phyloP scores from a whole-genome alignment of 2,797 vertebrate genomes.

The Pipistrellus kuhlii region DNA sequence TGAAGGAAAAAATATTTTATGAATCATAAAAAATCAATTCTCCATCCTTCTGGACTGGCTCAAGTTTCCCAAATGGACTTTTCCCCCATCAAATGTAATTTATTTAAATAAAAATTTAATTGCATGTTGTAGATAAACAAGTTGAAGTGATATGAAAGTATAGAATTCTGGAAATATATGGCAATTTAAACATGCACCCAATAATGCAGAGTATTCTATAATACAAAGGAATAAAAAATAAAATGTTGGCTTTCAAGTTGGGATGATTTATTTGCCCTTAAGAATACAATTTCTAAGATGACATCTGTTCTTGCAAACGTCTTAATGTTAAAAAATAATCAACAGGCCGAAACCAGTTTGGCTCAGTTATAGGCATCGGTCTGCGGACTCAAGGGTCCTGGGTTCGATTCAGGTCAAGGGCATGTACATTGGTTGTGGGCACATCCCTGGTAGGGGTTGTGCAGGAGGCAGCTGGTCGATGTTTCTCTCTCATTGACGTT shows the following conservation, averaged over 20 bases:
- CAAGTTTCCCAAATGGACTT: background rate
- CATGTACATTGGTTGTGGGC: no score
- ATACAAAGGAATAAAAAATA: slow-evolving; percentile 45
- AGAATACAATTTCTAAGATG: slow-evolving; percentile 79
- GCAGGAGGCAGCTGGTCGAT: no score
- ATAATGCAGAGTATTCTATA: slow-evolving; percentile 41
- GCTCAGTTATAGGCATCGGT: no score
- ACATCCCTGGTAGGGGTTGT: no score
- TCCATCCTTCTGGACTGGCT: background rate
- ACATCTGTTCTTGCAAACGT: slow-evolving; percentile 56
- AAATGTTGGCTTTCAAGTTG: slow-evolving; percentile 60
- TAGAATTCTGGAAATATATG: slow-evolving; percentile 11
- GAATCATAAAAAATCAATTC: slow-evolving; percentile 67
- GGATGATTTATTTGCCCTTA: slow-evolving; percentile 75
- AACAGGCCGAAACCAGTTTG: background rate
- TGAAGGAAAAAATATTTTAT: slow-evolving; percentile 59
- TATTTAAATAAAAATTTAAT: slow-evolving; percentile 72
- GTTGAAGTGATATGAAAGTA: slow-evolving; percentile 66
- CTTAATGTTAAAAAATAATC: slow-evolving; percentile 71
- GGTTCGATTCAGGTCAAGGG: no score
- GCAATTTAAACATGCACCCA: slow-evolving; percentile 7
- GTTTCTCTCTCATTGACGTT: no score
- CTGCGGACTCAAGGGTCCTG: no score
- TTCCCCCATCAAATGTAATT: slow-evolving; percentile 11
- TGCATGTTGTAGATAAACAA: slow-evolving; percentile 16